These are phyloP conservation scores for Orthosia gothica DNA, from an alignment of 2,888 invertebrate genomes.

Conservation along the genomic window DNA sequence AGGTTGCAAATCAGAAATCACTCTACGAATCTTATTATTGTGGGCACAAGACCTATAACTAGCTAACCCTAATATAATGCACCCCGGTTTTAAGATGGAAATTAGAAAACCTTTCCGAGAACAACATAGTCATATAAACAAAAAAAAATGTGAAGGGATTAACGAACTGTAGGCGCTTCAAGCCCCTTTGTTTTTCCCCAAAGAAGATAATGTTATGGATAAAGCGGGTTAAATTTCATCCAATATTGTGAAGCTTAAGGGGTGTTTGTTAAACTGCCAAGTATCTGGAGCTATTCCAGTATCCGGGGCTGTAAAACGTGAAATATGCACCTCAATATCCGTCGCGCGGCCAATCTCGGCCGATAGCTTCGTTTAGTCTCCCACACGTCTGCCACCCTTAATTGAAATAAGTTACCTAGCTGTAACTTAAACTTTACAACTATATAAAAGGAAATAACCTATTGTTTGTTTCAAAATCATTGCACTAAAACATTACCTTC, in stretches of 20 bases:
- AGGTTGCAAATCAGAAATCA: not conserved
- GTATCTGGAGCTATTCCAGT: constrained; percentile 13
- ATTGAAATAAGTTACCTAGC: constrained; percentile 38
- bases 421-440: constrained; percentile 27
- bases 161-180: constrained; percentile 22
- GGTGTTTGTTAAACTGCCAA: constrained; percentile 26
- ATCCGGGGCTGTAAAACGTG: constrained; percentile 64
- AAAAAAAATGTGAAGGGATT: constrained; percentile 3
- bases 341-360: constrained; percentile 30
- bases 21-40: not conserved
- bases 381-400: constrained; percentile 36
- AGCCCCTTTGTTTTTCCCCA: constrained; percentile 1
- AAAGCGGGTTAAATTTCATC: constrained; percentile 21
- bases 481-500: not conserved
- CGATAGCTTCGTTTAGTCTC: constrained; percentile 33
- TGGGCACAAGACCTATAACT: not conserved
- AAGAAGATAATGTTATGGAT: constrained; percentile 13
- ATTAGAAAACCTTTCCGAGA: not conserved
- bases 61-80: not conserved
- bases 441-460: not conserved
- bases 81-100: not conserved
- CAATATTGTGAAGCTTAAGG: constrained; percentile 15
- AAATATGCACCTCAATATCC: constrained; percentile 70
- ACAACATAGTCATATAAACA: not conserved
- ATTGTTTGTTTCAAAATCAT: not conserved